Percentiles rank a stretch among this genome's conserved stretches.
Conservation (phyloP, 2,113 vertebrate species). For the Crotalus tigris region DNA sequence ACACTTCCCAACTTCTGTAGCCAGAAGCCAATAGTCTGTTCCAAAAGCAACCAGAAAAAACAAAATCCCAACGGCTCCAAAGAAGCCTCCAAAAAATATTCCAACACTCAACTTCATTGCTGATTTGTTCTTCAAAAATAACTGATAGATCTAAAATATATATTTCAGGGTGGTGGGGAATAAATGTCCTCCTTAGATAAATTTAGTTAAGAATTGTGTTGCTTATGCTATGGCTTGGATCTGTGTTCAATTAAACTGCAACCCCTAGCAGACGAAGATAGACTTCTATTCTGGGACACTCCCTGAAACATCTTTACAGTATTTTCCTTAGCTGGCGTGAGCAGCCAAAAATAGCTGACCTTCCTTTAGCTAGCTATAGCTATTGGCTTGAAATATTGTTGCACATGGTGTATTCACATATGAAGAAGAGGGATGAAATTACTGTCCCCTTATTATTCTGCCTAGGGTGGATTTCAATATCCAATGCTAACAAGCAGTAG, state of each 20-base stretch:
- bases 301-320: slow-evolving; percentile 76
- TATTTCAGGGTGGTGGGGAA: background rate
- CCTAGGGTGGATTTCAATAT: accelerated
- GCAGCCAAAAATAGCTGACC: slow-evolving; percentile 78
- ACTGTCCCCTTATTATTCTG: background rate
- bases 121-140: background rate
- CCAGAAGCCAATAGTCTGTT: slow-evolving; percentile 96
- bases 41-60: slow-evolving; percentile 91
- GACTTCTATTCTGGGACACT: slow-evolving; percentile 86
- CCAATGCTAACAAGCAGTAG: background rate
- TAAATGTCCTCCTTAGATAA: slow-evolving; percentile 10
- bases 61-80: slow-evolving; percentile 85
- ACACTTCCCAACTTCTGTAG: slow-evolving; percentile 80
- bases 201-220: slow-evolving; percentile 17
- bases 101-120: slow-evolving; percentile 88
- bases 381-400: slow-evolving; percentile 58
- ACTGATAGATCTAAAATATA: background rate
- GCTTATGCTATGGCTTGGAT: slow-evolving; percentile 41
- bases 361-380: slow-evolving; percentile 57
- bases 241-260: slow-evolving; percentile 67
- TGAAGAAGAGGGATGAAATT: slow-evolving; percentile 28
- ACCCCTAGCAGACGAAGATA: slow-evolving; percentile 67
- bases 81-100: slow-evolving; percentile 91
- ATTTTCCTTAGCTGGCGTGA: slow-evolving; percentile 62
- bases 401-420: slow-evolving; percentile 51